Conservation (phyloP, 23 tunicate species). For the Pegea sp. region DNA sequence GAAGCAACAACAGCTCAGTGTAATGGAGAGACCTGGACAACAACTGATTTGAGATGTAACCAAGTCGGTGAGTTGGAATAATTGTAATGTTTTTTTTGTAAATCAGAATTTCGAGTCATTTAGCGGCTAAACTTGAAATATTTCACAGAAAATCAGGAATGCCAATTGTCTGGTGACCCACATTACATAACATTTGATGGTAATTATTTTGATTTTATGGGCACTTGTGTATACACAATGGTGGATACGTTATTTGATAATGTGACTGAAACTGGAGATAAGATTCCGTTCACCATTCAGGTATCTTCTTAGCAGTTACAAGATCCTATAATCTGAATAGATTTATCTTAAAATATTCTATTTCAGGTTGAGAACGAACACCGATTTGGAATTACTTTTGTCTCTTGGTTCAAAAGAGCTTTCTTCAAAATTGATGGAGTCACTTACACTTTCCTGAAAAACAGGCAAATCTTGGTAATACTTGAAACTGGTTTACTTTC, state of each 20-base stretch:
- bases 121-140: no score
- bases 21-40: not conserved
- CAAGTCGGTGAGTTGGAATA: no score
- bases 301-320: not conserved
- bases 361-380: not conserved
- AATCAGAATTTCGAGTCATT: no score
- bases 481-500: no score
- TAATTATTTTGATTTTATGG: not conserved
- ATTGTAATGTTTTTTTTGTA: no score
- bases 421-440: not conserved
- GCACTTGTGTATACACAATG: not conserved
- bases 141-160: no score
- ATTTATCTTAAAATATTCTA: not conserved
- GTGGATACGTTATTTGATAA: not conserved
- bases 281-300: constrained; percentile 1
- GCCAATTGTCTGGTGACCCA: not conserved
- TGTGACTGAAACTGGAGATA: not conserved
- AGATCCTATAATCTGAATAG: no score
- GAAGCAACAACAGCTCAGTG: not conserved
- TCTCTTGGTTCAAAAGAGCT: not conserved
- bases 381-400: not conserved
- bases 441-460: not conserved
- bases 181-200: not conserved
- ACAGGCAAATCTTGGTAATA: not conserved
- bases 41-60: not conserved